These are phyloP conservation scores for Octonoba sinensis DNA, from an alignment of 2,888 invertebrate genomes.

Conservation along the genomic window DNA sequence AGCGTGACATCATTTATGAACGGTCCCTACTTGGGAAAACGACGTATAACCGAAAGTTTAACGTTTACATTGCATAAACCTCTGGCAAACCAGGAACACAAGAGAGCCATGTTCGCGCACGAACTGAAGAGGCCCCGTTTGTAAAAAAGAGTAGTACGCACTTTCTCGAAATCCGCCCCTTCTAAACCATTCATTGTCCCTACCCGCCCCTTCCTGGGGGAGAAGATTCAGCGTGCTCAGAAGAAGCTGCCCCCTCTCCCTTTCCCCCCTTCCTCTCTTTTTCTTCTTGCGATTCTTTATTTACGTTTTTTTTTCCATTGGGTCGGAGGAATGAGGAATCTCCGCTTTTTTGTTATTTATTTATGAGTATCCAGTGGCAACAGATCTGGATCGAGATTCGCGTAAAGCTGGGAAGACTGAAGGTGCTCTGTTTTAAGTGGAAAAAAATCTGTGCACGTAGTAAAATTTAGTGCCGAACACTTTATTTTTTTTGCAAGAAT, in stretches of 20 bases:
- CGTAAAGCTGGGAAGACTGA: background rate
- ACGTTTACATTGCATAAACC: too few species aligned
- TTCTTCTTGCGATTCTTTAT: background rate
- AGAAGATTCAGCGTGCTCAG: background rate
- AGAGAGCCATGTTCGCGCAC: too few species aligned
- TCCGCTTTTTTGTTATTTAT: constrained; percentile 4
- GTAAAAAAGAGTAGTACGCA: too few species aligned
- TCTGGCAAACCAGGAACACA: too few species aligned
- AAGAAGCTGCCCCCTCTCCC: constrained; percentile 3
- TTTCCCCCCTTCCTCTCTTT: background rate
- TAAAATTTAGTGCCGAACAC: constrained; percentile 9
- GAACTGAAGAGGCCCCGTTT: too few species aligned
- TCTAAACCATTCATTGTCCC: constrained; percentile 2
- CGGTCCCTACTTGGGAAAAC: too few species aligned
- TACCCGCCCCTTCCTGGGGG: background rate
- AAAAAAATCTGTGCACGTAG: background rate
- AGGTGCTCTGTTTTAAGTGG: background rate
- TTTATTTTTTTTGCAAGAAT: too few species aligned
- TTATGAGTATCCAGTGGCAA: constrained; percentile 27
- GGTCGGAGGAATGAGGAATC: background rate
- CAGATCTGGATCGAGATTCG: constrained; percentile 7
- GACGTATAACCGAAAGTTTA: too few species aligned
- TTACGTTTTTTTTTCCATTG: background rate
- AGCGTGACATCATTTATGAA: too few species aligned
- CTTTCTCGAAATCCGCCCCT: background rate